Conservation (phyloP, 2,888 invertebrate species). For the Argynnis bischoffii region DNA sequence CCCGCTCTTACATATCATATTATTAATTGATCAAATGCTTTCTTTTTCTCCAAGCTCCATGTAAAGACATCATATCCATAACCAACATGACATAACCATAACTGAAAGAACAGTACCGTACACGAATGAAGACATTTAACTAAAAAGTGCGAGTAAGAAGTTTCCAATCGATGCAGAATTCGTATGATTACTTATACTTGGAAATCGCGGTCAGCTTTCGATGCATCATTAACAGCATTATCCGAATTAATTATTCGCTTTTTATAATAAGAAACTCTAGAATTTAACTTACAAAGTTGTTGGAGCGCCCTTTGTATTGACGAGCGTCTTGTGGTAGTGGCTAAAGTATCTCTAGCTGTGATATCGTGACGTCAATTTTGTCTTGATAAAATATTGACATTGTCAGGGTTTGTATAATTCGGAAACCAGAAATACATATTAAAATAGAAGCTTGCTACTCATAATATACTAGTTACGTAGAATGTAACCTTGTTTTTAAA, state of each 20-base stretch:
- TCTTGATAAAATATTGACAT: no score
- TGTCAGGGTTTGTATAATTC: no score
- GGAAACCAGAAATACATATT: no score
- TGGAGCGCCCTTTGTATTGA: not conserved
- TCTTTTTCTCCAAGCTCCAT: slow-evolving; percentile 37
- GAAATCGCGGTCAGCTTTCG: slow-evolving; percentile 69
- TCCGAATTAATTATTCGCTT: slow-evolving; percentile 69
- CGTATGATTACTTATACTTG: slow-evolving; percentile 79
- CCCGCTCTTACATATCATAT: slow-evolving; percentile 37
- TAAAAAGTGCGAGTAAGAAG: slow-evolving; percentile 64
- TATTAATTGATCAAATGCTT: slow-evolving; percentile 41
- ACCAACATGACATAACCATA: slow-evolving; percentile 26
- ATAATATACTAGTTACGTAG: no score
- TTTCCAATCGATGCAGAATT: slow-evolving; percentile 71
- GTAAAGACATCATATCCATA: slow-evolving; percentile 40
- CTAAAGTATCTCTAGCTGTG: no score
- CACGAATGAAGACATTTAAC: slow-evolving; percentile 77
- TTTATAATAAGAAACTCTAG: slow-evolving; percentile 45
- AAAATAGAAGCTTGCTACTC: no score
- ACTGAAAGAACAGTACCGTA: slow-evolving; percentile 49
- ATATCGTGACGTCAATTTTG: no score
- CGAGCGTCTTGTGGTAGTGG: not conserved
- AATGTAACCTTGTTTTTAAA: no score
- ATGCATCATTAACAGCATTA: slow-evolving; percentile 76
- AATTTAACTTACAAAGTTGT: slow-evolving; percentile 21